Evolutionary conservation across 2,113 vertebrate species (phyloP), one percentile per base, ranked within the genome.

Genomic region (Eptatretus burgeri): DNA sequence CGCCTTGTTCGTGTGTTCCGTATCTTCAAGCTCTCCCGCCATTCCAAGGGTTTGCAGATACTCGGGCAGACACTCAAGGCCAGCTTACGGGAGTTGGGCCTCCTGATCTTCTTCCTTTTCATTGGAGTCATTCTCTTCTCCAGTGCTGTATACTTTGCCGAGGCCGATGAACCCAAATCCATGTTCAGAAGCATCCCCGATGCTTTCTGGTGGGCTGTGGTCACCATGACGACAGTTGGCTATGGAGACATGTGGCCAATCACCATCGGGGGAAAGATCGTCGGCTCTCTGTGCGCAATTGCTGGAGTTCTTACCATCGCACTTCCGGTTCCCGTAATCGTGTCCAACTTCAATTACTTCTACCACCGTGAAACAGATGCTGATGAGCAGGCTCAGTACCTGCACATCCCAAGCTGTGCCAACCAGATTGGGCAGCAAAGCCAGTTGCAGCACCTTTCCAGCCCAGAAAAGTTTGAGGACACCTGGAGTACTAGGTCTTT

Each of bases 1-100:
- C 76, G 85, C 13, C 62, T 93, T 56, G 83, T 86, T 14, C 74
- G 82, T 1, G 82, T 84, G 2, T 60, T 60, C 56, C 56, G 56
- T 10, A 60, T 60, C n/a, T 60, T 60, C 69, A 78, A 60, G 56
- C 56, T 60, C n/a, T 60, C 56, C 56, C n/a, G 56, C n/a, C 56
- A 60, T 19, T 60, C 56, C 56, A 60, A 60, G 56, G 56, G 56
- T 19, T 60, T 60, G 56, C 56, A 60, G 56, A 60, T 60, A 17
- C 56, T 60, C n/a, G 56, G 56, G n/a, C 56, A 60, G 56, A 60
- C 56, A 17, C 12, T 60, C n/a, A 60, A 60, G 56, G 56, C 56
- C n/a, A 60, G 56, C 56, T 17, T 60, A 12, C n/a, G 56, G 19
- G 56, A 60, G 56, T 19, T 60, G 56, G 56, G 56, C 56, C 56